Evolutionary conservation across 2,113 vertebrate genomes (phyloP).

Genomic region (Aramus guarauna): DNA sequence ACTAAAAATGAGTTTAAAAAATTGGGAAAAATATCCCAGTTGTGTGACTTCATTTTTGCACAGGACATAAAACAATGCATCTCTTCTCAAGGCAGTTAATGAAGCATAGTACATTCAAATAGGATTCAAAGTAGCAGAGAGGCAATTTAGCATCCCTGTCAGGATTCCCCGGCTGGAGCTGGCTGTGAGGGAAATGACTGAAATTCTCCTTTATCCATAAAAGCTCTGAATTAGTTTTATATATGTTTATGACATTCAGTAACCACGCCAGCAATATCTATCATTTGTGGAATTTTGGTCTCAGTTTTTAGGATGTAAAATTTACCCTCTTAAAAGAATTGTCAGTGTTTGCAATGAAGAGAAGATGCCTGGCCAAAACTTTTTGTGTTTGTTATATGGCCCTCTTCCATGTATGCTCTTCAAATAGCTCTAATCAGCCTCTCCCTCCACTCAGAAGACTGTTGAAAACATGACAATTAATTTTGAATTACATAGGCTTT

Average conservation of each 20-base stretch:
- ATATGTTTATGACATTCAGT: not conserved
- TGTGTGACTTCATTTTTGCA: not conserved
- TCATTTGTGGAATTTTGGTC: not conserved
- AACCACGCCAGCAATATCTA: not conserved
- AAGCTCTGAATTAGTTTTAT: not conserved
- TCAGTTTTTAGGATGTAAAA: not conserved
- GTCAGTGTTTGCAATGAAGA: not conserved
- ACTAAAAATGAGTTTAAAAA: not conserved
- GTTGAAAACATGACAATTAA: slow-evolving; percentile 9
- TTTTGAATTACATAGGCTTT: not conserved
- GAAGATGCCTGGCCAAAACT: not conserved
- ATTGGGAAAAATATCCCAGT: not conserved
- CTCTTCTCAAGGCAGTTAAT: not conserved
- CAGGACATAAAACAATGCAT: not conserved
- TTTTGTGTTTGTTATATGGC: not conserved
- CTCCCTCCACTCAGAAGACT: not conserved
- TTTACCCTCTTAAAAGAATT: not conserved
- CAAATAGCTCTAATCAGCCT: slow-evolving; percentile 17
- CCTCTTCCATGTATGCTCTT: not conserved
- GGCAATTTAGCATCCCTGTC: not conserved
- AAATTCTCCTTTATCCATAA: not conserved
- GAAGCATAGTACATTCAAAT: not conserved
- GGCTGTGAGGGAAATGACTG: not conserved
- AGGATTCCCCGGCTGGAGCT: not conserved
- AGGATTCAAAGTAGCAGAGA: not conserved